Percentiles rank a stretch among this genome's conserved stretches.
These are phyloP conservation scores for Nomada lathburiana DNA, from an alignment of 2,888 invertebrate genomes.

Conservation along the genomic window DNA sequence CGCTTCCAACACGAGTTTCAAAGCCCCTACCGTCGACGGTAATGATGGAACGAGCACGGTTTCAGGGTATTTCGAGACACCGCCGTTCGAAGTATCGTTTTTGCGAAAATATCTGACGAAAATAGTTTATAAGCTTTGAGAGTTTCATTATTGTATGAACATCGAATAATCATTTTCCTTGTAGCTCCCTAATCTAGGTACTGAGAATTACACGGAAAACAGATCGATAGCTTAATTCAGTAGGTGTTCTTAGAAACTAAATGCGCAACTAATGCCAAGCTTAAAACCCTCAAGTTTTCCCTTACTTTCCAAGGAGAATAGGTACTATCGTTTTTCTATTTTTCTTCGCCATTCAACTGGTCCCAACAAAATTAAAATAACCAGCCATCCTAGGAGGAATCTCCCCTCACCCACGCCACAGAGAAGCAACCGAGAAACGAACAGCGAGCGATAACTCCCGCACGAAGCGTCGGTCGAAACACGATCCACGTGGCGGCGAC, in stretches of 20 bases:
- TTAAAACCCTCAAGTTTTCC: no score
- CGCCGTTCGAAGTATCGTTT: no score
- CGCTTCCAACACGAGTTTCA: not conserved
- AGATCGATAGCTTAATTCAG: no score
- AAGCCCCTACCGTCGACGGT: not conserved
- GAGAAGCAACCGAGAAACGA: slow-evolving; percentile 1
- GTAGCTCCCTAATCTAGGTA: no score
- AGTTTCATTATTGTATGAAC: no score
- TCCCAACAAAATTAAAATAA: not conserved
- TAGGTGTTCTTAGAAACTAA: not conserved
- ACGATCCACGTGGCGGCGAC: slow-evolving; percentile 71
- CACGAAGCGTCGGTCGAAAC: slow-evolving; percentile 57
- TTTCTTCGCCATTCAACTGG: not conserved
- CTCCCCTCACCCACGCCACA: slow-evolving; percentile 8
- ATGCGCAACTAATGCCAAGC: not conserved
- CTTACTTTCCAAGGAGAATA: no score
- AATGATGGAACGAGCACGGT: slow-evolving; percentile 19
- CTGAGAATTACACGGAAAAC: no score
- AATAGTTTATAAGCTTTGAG: no score
- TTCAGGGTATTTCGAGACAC: no score
- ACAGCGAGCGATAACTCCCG: slow-evolving; percentile 44
- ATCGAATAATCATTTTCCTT: no score
- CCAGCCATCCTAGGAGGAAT: not conserved
- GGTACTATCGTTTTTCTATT: no score
- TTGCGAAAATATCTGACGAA: no score